phyloP scores from a whole-genome alignment of 2,888 invertebrate genomes.

The Caenorhabditis sp. region DNA sequence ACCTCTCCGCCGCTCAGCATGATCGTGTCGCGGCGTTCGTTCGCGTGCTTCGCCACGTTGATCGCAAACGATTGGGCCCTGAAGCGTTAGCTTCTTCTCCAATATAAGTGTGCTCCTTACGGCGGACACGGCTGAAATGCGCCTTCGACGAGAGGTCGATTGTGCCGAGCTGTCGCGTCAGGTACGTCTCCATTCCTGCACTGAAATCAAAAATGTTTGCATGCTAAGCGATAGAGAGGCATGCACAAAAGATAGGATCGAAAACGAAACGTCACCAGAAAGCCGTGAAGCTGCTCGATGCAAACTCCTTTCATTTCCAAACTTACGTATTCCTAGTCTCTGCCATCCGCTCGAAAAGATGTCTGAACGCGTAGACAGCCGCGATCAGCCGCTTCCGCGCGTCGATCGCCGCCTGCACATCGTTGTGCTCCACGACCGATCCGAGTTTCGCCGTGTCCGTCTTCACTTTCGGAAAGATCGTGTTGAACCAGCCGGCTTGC shows the following conservation, averaged over 20 bases:
- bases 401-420: conserved; percentile 35
- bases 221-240: no score
- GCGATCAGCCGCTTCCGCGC: conserved; percentile 28
- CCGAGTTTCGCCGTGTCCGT: conserved; percentile 19
- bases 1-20: conserved; percentile 41
- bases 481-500: conserved; percentile 51
- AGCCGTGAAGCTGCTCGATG: not conserved
- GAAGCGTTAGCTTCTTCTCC: not conserved
- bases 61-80: no score
- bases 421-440: conserved; percentile 35
- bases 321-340: conserved; percentile 51
- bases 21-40: conserved; percentile 27
- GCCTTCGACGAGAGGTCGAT: conserved; percentile 57
- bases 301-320: not conserved
- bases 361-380: conserved; percentile 41
- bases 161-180: conserved; percentile 62
- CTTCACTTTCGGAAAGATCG: conserved; percentile 48
- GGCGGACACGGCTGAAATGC: conserved; percentile 14
- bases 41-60: conserved; percentile 30
- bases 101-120: conserved; percentile 32
- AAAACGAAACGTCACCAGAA: no score
- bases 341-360: conserved; percentile 57
- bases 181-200: conserved; percentile 58
- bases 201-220: conserved; percentile 23
- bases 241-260: no score